Base-by-base conservation (phyloP, 2,797 vertebrate species). In the Micropoecilia bifurca region DNA sequence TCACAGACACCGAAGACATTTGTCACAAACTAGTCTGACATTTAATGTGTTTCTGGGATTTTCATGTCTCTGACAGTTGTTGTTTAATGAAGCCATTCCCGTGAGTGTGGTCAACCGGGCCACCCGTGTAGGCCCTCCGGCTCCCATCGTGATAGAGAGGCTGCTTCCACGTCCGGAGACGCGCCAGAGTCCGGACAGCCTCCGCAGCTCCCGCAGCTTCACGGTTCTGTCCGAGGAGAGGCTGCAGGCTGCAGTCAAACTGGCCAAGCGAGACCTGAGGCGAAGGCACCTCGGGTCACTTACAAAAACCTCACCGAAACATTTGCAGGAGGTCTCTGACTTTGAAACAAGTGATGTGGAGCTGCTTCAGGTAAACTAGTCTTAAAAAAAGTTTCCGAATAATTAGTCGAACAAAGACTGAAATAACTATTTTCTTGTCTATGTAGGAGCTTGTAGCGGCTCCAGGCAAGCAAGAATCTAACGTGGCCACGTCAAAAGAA, bases 61-160 rank as follows among this genome's bases (percentile, higher is more conserved):
- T 13, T 74, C 1, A 8, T 80, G 7, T 80, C n/a, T 84, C 80
- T 2, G 25, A 53, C 94, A 99, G 97, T 94, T 99, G 30, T 95
- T 96, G 87, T 99, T 99, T 90, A 98, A 96, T 75, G 95, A 94
- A 88, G 94, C 89, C n/a, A 80, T 96, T 74, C 94, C 96, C 50
- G 82, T 95, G 33, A 91, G 91, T 86, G 80, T 94, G 68, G 87
- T 90, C 63, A 98, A 97, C 90, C 94, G 97, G 81, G 96, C 96
- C 72, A 88, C 95, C 76, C 92, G 75, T 25, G 96, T 96, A 18
- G 90, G 88, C 77, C 94, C 83, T 25, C 98, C 98, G 1, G 85
- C 83, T 22, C 96, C 97, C 75, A 97, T 99, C 85, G 79, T 96
- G 89, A 98, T 99, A 59, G 98, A 99, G 92, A 98, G 97, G 85